phyloP scores from a whole-genome alignment of 2,888 invertebrate species.

The Halictus quadricinctus region DNA sequence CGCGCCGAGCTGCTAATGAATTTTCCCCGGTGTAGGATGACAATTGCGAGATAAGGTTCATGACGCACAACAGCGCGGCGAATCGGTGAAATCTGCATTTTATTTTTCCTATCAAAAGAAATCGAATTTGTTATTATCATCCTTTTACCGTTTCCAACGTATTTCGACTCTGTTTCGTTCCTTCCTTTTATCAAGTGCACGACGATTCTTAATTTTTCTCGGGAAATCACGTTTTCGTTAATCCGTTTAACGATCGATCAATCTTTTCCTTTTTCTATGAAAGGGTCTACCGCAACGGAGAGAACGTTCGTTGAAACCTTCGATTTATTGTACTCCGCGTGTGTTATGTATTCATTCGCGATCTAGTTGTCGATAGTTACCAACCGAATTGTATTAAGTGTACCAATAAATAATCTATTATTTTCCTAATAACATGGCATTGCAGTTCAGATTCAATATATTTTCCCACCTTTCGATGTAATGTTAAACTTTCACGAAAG shows the following conservation, averaged over 20 bases:
- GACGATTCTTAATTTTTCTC: neutral
- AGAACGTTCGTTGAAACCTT: neutral
- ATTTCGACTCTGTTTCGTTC: no score
- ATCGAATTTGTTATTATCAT: neutral
- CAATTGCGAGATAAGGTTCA: conserved; percentile 47
- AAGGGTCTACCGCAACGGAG: neutral
- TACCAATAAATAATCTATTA: conserved; percentile 17
- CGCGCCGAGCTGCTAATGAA: conserved; percentile 10
- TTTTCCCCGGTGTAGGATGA: conserved; percentile 44
- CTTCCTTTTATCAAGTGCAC: neutral
- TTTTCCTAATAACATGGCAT: neutral
- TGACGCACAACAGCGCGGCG: conserved; percentile 11
- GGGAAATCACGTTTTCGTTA: neutral
- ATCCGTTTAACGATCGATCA: neutral
- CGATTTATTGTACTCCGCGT: neutral
- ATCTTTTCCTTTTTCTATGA: neutral
- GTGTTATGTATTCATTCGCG: neutral
- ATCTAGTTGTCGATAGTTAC: neutral
- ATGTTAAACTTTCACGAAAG: neutral
- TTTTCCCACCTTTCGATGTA: conserved; percentile 3
- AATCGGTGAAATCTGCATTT: conserved; percentile 17
- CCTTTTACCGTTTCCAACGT: neutral
- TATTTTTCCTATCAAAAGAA: neutral
- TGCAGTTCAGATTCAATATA: conserved; percentile 7
- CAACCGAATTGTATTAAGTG: neutral